These are phyloP conservation scores for Xestia sexstrigata DNA, from an alignment of 2,888 invertebrate species.

Conservation along the genomic window DNA sequence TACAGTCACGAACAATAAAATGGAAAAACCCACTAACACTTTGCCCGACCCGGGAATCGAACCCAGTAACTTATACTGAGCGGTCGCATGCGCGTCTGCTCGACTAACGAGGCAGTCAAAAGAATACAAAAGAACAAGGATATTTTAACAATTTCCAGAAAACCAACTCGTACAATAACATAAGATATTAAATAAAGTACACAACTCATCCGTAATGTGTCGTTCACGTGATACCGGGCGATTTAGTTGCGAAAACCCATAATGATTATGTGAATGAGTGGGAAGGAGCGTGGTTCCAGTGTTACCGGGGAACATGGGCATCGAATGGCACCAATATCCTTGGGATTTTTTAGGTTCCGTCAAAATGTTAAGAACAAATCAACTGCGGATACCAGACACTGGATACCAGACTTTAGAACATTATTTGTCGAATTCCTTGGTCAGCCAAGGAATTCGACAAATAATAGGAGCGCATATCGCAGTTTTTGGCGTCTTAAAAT, in stretches of 20 bases:
- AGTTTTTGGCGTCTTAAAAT: too few species aligned
- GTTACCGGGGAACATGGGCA: not conserved
- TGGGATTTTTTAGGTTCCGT: too few species aligned
- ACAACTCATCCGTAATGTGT: conserved; percentile 66
- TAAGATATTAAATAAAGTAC: conserved; percentile 55
- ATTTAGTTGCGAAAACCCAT: conserved; percentile 67
- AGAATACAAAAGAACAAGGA: not conserved
- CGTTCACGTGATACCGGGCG: conserved; percentile 67
- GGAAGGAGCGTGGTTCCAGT: conserved; percentile 31
- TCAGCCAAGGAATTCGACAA: too few species aligned
- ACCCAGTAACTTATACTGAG: too few species aligned
- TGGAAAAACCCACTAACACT: not conserved
- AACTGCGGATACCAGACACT: too few species aligned
- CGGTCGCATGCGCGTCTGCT: not conserved
- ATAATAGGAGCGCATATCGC: too few species aligned
- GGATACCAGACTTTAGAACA: too few species aligned
- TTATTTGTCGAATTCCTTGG: too few species aligned
- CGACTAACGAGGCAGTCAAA: not conserved
- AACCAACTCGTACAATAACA: conserved; percentile 9
- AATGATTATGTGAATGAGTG: conserved; percentile 68
- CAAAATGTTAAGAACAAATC: too few species aligned
- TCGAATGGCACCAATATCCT: too few species aligned
- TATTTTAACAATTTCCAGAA: conserved; percentile 17
- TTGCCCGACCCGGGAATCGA: too few species aligned
- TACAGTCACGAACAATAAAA: too few species aligned